Evolutionary conservation across 2,888 invertebrate genomes (phyloP).

Genomic region (Eustalomyia histrio): DNA sequence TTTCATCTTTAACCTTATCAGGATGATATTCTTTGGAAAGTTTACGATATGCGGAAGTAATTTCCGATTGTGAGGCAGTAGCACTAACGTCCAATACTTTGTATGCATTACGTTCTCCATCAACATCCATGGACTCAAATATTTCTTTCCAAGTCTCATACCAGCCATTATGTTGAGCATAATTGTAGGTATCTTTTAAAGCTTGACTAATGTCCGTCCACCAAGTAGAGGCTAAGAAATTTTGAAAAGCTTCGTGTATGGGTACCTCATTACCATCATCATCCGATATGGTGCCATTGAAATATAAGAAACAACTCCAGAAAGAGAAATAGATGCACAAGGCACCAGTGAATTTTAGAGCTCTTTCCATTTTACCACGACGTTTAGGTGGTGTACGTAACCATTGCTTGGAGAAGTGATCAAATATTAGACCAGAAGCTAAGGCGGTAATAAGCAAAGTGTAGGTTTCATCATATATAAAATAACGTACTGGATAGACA

Average conservation of each 20-base stretch:
- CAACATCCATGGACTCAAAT: conserved; percentile 91
- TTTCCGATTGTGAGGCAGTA: conserved; percentile 91
- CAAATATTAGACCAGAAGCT: conserved; percentile 85
- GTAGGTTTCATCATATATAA: conserved; percentile 86
- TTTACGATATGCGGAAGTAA: conserved; percentile 89
- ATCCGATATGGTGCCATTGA: conserved; percentile 92
- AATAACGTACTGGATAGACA: conserved; percentile 85
- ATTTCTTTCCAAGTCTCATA: conserved; percentile 92
- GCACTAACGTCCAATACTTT: conserved; percentile 89
- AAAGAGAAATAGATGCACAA: conserved; percentile 85
- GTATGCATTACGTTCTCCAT: conserved; percentile 93
- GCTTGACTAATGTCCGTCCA: conserved; percentile 91
- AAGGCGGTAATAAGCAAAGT: conserved; percentile 86
- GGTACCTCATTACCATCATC: conserved; percentile 92
- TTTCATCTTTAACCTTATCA: conserved; percentile 90
- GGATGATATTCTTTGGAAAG: conserved; percentile 94
- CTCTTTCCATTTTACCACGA: conserved; percentile 80
- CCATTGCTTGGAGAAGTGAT: conserved; percentile 89
- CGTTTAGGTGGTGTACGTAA: conserved; percentile 83
- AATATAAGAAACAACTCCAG: conserved; percentile 90
- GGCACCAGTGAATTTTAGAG: conserved; percentile 83
- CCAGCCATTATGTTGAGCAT: conserved; percentile 92
- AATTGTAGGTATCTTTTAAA: conserved; percentile 87
- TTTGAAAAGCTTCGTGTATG: conserved; percentile 91
- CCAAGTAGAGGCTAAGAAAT: conserved; percentile 94